Conservation (phyloP, 2,113 vertebrate species). For the Sander vitreus region DNA sequence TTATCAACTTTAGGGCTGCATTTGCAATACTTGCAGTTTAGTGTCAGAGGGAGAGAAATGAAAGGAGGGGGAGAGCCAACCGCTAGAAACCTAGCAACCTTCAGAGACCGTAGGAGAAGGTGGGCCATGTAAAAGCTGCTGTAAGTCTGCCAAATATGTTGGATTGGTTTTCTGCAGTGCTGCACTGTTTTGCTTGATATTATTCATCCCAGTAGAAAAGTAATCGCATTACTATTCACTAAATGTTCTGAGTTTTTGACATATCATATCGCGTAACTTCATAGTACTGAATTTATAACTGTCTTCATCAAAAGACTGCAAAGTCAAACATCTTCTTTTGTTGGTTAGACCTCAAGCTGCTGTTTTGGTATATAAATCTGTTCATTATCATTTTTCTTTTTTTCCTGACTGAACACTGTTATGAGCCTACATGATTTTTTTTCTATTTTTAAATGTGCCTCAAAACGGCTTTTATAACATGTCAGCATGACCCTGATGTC, state of each 20-base stretch:
- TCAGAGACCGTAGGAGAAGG: conserved; percentile 22
- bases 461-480: conserved; percentile 23
- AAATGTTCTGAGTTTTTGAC: conserved; percentile 43
- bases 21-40: conserved; percentile 56
- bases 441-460: not conserved
- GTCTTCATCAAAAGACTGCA: conserved; percentile 6
- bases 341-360: not conserved
- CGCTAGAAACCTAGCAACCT: conserved; percentile 11
- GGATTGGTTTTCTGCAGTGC: conserved; percentile 6
- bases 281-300: conserved; percentile 6
- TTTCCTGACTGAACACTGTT: not conserved
- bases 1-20: conserved; percentile 51
- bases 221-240: conserved; percentile 23
- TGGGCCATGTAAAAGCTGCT: conserved; percentile 21
- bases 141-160: conserved; percentile 36
- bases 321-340: not conserved
- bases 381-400: conserved; percentile 22
- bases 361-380: conserved; percentile 5
- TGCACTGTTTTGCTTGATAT: conserved; percentile 20
- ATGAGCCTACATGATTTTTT: not conserved
- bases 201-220: conserved; percentile 1
- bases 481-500: conserved; percentile 16
- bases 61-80: conserved; percentile 8
- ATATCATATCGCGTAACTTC: not conserved
- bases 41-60: conserved; percentile 13